Percentiles rank a stretch among this genome's conserved stretches.
phyloP scores from a whole-genome alignment of 2,888 invertebrate genomes.

The Glaucopsyche alexis region DNA sequence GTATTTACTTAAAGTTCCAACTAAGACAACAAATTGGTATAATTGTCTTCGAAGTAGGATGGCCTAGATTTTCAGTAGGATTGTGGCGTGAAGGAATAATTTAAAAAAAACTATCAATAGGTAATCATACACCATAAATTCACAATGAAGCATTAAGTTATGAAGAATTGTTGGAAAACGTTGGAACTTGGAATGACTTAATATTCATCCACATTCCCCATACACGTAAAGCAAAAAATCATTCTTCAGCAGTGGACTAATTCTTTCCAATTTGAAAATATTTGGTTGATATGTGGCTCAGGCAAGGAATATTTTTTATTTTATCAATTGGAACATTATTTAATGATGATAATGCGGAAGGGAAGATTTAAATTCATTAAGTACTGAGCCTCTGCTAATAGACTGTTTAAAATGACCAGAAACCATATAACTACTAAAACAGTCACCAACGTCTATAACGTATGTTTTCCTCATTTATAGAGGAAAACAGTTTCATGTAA shows the following conservation, averaged over 20 bases:
- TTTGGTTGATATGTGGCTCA: not conserved
- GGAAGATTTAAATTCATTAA: not conserved
- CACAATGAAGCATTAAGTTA: not conserved
- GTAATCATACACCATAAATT: not conserved
- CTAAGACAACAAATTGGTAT: slow-evolving; percentile 7
- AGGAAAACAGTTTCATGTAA: slow-evolving; percentile 3
- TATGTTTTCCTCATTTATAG: slow-evolving; percentile 9
- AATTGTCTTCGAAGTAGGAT: not conserved
- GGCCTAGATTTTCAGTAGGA: not conserved
- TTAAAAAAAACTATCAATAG: not conserved
- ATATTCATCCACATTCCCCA: not conserved
- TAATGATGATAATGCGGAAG: not conserved
- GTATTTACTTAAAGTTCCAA: not conserved
- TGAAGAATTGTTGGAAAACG: not conserved
- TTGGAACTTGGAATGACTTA: not conserved
- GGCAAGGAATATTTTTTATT: not conserved
- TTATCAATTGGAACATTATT: not conserved
- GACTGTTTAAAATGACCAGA: slow-evolving; percentile 15
- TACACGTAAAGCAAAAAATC: not conserved
- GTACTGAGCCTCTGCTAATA: not conserved
- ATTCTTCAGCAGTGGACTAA: not conserved
- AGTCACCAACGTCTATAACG: not conserved
- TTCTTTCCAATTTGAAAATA: not conserved
- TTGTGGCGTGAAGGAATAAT: not conserved
- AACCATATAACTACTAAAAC: slow-evolving; percentile 10